Conservation (phyloP, 2,113 vertebrate genomes). For the Cyanistes caeruleus region DNA sequence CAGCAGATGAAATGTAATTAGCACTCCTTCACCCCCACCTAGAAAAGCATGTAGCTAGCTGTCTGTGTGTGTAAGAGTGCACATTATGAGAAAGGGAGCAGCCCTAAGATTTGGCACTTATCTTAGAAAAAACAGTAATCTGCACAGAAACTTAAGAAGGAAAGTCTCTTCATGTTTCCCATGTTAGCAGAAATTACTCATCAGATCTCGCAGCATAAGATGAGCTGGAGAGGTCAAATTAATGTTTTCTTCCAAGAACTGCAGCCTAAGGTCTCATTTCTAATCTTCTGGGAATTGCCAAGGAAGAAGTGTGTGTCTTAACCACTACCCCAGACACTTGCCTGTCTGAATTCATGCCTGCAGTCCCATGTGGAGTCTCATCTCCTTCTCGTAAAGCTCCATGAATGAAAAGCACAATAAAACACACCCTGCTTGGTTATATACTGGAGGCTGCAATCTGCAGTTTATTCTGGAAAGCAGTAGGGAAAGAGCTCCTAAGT, state of each 20-base stretch:
- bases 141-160: neutral
- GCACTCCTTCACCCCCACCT: neutral
- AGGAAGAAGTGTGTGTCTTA: neutral
- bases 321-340: rapidly evolving
- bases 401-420: neutral
- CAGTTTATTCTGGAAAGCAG: neutral
- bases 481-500: neutral
- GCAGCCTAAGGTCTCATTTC: neutral
- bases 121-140: neutral
- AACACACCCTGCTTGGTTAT: neutral
- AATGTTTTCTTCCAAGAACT: neutral
- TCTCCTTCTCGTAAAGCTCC: neutral
- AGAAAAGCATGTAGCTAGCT: neutral
- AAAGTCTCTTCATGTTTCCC: neutral
- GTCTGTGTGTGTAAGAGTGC: neutral
- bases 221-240: neutral
- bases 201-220: neutral
- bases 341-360: neutral
- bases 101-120: neutral
- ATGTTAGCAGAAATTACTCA: neutral
- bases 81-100: neutral
- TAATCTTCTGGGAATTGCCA: neutral
- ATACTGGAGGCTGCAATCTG: neutral
- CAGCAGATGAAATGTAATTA: neutral
- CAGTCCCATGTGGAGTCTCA: neutral